Percentiles rank a stretch among this genome's conserved stretches.
phyloP scores from a whole-genome alignment of 2,797 vertebrate genomes.

The Mus minutoides region DNA sequence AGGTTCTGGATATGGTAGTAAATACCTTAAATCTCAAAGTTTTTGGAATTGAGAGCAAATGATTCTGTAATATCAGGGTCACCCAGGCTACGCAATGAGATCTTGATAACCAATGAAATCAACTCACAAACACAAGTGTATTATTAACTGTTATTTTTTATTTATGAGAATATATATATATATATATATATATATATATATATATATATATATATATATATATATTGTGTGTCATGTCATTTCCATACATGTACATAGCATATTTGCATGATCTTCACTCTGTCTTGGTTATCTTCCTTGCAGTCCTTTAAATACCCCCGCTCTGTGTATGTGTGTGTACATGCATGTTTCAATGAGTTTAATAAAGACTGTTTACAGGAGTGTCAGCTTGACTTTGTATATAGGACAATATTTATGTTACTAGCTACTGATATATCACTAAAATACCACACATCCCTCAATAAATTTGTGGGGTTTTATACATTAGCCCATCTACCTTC shows the following conservation, averaged over 20 bases:
- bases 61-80: neutral
- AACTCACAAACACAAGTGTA: neutral
- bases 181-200: too few species aligned
- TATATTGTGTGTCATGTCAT: neutral
- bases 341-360: neutral
- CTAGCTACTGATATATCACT: neutral
- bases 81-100: too few species aligned
- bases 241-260: neutral
- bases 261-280: neutral
- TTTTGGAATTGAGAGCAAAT: neutral
- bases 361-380: neutral
- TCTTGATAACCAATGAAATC: neutral
- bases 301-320: too few species aligned
- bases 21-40: neutral
- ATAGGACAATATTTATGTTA: neutral
- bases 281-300: neutral
- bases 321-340: fast-evolving
- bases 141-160: neutral
- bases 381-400: neutral
- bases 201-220: too few species aligned
- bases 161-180: too few species aligned
- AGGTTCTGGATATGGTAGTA: neutral
- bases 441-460: neutral
- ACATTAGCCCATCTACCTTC: neutral
- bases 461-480: neutral